phyloP scores from a whole-genome alignment of 2,888 invertebrate species.

The Microplitis deprimator region DNA sequence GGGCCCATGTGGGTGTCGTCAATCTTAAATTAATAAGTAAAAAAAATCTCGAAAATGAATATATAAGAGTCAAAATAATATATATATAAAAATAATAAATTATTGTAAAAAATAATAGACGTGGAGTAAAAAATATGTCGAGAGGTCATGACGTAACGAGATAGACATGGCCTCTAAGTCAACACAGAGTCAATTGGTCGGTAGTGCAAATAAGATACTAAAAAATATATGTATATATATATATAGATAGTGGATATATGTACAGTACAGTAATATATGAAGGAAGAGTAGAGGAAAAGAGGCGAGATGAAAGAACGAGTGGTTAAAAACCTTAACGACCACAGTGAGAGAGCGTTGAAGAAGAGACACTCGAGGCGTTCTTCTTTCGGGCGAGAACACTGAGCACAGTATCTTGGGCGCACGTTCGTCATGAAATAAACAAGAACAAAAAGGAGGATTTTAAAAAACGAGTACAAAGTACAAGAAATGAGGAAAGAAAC shows the following conservation, averaged over 20 bases:
- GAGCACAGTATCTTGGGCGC: slow-evolving; percentile 13
- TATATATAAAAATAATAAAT: slow-evolving; percentile 18
- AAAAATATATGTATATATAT: slow-evolving; percentile 13
- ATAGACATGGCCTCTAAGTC: slow-evolving; percentile 39
- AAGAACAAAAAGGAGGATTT: slow-evolving; percentile 19
- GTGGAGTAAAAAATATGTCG: slow-evolving; percentile 1
- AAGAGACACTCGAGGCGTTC: slow-evolving; percentile 42
- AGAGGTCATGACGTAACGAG: slow-evolving; percentile 36
- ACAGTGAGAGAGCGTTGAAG: slow-evolving; percentile 40
- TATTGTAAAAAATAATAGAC: slow-evolving; percentile 8
- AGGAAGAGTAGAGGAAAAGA: slow-evolving; percentile 1
- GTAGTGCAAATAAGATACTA: slow-evolving; percentile 40
- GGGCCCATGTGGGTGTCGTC: slow-evolving; percentile 26
- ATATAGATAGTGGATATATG: slow-evolving; percentile 4
- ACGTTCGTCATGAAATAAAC: slow-evolving; percentile 19
- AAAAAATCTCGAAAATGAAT: neutral
- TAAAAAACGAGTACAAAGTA: neutral
- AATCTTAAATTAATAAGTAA: slow-evolving; percentile 3
- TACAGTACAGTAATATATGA: neutral
- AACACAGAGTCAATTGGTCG: slow-evolving; percentile 44
- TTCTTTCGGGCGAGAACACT: slow-evolving; percentile 35
- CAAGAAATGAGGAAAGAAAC: slow-evolving; percentile 27
- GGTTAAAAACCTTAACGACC: slow-evolving; percentile 38
- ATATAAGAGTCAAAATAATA: neutral
- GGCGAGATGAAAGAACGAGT: slow-evolving; percentile 33